Evolutionary conservation across 2,888 invertebrate species (phyloP).

Genomic region (Trichopoda pennipes): DNA sequence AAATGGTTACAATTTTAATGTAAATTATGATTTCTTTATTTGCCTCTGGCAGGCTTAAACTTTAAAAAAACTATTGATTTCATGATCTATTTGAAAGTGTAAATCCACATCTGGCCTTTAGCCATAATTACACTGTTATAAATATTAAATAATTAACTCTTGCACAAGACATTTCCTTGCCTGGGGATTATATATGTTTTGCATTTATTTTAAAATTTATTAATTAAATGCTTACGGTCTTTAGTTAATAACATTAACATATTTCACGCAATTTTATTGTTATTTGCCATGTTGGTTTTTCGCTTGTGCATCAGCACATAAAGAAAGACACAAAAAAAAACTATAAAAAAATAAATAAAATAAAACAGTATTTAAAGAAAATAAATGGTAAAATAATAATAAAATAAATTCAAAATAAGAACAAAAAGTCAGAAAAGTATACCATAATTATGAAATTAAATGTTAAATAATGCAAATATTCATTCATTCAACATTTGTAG

Average conservation of each 20-base stretch:
- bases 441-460: slow-evolving; percentile 59
- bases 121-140: slow-evolving; percentile 5
- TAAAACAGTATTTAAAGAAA: slow-evolving; percentile 34
- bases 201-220: slow-evolving; percentile 52
- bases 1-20: neutral
- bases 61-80: neutral
- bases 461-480: neutral
- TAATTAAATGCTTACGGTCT: slow-evolving; percentile 60
- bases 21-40: neutral
- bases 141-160: slow-evolving; percentile 47
- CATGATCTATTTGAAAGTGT: slow-evolving; percentile 8
- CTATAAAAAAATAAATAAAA: slow-evolving; percentile 13
- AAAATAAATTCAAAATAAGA: slow-evolving; percentile 9
- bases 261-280: slow-evolving; percentile 53
- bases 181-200: slow-evolving; percentile 40
- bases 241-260: slow-evolving; percentile 63
- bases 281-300: slow-evolving; percentile 22
- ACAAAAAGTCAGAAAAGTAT: slow-evolving; percentile 25
- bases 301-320: slow-evolving; percentile 4
- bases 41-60: neutral
- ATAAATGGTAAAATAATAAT: slow-evolving; percentile 36
- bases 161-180: slow-evolving; percentile 30
- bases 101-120: slow-evolving; percentile 3
- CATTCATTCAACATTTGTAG: too few relatives aligned
- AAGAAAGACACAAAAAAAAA: slow-evolving; percentile 13